Percentiles rank a stretch among this genome's conserved stretches.
These are phyloP conservation scores for Microctenopoma steveboyesi DNA, from an alignment of 2,797 vertebrate genomes.

Conservation along the genomic window DNA sequence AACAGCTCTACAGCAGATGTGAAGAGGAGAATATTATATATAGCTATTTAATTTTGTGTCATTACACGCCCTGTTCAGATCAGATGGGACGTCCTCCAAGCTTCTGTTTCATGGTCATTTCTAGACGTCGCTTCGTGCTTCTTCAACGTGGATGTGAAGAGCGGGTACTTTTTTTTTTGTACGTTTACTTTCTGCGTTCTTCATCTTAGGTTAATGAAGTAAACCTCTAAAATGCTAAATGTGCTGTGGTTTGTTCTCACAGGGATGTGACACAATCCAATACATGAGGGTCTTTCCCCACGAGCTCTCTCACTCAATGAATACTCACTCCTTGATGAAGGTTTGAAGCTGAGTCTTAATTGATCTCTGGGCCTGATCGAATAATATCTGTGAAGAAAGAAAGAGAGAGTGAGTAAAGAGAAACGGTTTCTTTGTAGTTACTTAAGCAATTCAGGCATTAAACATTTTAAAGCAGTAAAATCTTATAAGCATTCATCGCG, in stretches of 20 bases:
- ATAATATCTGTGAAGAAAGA: conserved; percentile 90
- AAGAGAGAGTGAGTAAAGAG: conserved; percentile 3
- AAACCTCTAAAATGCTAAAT: conserved; percentile 2
- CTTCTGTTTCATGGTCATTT: conserved; percentile 8
- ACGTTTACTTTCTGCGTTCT: background rate
- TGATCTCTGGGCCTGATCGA: conserved; percentile 97
- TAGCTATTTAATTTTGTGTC: background rate
- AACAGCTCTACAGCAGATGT: background rate
- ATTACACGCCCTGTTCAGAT: conserved; percentile 1
- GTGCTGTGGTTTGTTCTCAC: background rate
- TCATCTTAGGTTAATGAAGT: conserved; percentile 2
- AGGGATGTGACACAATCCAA: background rate
- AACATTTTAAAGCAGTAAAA: background rate
- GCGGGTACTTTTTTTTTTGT: background rate
- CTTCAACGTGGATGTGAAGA: background rate
- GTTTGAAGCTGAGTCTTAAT: conserved; percentile 96
- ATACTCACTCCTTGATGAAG: conserved; percentile 98
- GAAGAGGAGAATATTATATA: background rate
- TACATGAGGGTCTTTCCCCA: conserved; percentile 15
- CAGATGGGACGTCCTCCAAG: background rate
- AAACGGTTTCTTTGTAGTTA: background rate
- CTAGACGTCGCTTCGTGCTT: background rate
- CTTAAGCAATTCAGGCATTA: conserved; percentile 6
- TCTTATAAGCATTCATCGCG: conserved; percentile 23
- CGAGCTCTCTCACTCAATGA: background rate